These are phyloP conservation scores for Pseudomyrmex concolor DNA, from an alignment of 1,140 invertebrate genomes.

Conservation along the genomic window DNA sequence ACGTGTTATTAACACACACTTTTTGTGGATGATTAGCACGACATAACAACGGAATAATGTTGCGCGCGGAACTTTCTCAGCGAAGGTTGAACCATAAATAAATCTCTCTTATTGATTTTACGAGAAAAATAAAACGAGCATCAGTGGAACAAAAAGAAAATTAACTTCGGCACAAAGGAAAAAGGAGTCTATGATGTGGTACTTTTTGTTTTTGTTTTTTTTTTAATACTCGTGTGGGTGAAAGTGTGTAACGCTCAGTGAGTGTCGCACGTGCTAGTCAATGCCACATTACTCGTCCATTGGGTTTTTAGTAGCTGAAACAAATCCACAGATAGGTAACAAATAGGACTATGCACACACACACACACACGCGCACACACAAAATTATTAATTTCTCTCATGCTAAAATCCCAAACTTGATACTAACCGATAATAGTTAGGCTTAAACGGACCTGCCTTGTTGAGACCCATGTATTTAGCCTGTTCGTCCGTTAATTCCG, in stretches of 20 bases:
- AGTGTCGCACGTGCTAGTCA: constrained; percentile 59
- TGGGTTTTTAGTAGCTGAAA: constrained; percentile 72
- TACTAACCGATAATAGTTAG: constrained; percentile 97
- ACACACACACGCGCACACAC: constrained; percentile 15
- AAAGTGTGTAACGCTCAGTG: constrained; percentile 51
- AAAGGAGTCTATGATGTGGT: neutral
- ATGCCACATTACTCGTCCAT: constrained; percentile 40
- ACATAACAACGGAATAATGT: constrained; percentile 36
- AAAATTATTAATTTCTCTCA: neutral
- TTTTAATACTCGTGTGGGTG: constrained; percentile 51
- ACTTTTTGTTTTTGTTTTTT: constrained; percentile 10
- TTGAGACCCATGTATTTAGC: constrained; percentile 99
- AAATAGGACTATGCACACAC: neutral
- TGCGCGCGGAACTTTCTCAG: constrained; percentile 8
- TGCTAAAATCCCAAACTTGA: neutral
- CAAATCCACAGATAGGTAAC: constrained; percentile 36
- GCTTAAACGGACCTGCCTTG: constrained; percentile 99
- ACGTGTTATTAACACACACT: constrained; percentile 45
- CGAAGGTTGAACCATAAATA: constrained; percentile 58
- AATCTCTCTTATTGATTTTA: constrained; percentile 47
- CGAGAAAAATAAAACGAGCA: constrained; percentile 4
- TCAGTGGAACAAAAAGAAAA: constrained; percentile 38
- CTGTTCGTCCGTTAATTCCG: constrained; percentile 98
- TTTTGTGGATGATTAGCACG: constrained; percentile 57
- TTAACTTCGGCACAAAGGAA: constrained; percentile 25